Base-by-base conservation (phyloP, 2,797 vertebrate genomes). In the Pseudotriccus pelzelni region DNA sequence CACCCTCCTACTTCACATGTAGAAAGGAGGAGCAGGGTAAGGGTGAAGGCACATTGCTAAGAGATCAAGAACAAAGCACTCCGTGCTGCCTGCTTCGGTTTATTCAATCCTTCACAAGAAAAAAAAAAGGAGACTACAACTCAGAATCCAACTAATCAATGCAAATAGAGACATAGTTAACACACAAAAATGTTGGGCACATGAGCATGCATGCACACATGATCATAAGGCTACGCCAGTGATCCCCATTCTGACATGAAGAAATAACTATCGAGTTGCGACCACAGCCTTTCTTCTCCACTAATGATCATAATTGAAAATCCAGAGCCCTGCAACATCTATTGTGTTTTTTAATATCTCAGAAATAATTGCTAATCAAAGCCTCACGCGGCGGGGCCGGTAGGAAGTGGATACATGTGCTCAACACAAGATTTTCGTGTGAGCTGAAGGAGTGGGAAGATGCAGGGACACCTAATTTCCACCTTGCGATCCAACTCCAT, bases 391-490 rank as follows among this genome's bases (percentile, higher is more conserved):
- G 93, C 5, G 80, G 91, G 90, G 95, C 93, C 52, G 7, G 92
- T 92, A 89, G 96, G 93, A 92, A 95, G 89, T 84, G 39, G 89
- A 73, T 84, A 49, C 77, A 87, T 62, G 92, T 77, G 84, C 87
- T 91, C 95, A 24, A 84, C 94, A 82, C 94, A 94, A 95, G 94
- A 95, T 97, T 90, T 96, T 97, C 94, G n/a, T 96, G 93, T 82
- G 90, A 97, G 95, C 91, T 74, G 78, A 91, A 94, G 95, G 97
- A 96, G 96, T 95, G 97, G 97, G 92, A 95, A 96, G 96, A 96
- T 94, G 93, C 90, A 97, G 97, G 98, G 97, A 98, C 98, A 98
- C 97, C 98, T 98, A 95, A 98, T 98, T 98, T 98, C 98, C 98
- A 99, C 98, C 98, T 98, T 98, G 97, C 92, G 88, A 97, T 96